These are phyloP conservation scores for Eledone cirrhosa DNA, from an alignment of 2,888 invertebrate genomes.

Conservation along the genomic window DNA sequence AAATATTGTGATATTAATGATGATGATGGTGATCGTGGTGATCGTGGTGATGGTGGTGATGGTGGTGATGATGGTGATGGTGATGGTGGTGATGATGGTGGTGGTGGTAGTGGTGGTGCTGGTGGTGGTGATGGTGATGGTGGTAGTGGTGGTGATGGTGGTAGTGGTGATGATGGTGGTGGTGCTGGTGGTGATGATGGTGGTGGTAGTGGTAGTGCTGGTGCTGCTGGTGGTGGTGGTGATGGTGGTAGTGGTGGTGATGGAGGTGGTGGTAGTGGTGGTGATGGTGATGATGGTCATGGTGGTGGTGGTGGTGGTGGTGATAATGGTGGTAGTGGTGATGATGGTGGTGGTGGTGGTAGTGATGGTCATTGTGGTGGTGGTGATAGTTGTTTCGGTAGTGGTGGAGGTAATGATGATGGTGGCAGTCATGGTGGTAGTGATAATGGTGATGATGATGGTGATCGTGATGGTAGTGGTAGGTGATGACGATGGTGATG, in stretches of 20 bases:
- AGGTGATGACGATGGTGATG: no score
- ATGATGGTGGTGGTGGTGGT: no score
- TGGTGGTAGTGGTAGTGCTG: background rate
- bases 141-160: no score
- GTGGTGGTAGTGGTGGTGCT: no score
- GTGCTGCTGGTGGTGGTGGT: background rate
- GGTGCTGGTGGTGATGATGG: no score
- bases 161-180: no score
- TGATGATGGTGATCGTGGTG: background rate
- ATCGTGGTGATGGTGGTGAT: background rate
- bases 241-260: background rate
- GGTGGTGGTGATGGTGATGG: no score
- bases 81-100: no score
- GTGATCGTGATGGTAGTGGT: background rate
- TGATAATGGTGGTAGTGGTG: background rate
- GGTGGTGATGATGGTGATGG: background rate
- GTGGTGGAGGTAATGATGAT: no score
- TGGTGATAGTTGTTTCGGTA: no score
- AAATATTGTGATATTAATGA: background rate
- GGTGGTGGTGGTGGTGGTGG: conserved; percentile 1
- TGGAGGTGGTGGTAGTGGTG: background rate
- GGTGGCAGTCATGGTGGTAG: background rate
- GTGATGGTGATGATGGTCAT: background rate
- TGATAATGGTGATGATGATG: background rate
- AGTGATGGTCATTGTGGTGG: background rate